These are phyloP conservation scores for Zelleria hepariella DNA, from an alignment of 2,888 invertebrate species.

Conservation along the genomic window DNA sequence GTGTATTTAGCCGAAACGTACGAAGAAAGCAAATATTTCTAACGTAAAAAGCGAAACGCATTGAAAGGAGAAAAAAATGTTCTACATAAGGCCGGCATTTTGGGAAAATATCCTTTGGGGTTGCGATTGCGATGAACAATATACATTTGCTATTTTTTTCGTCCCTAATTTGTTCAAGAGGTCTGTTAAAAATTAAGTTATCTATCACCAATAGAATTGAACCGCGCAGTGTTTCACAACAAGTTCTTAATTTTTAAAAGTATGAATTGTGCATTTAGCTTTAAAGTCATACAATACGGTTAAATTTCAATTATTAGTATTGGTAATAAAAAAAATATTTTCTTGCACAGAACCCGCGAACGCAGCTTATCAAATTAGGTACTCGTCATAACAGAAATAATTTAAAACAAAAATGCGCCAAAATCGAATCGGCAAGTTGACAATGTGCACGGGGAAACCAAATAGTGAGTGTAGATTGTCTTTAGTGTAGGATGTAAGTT, in stretches of 20 bases:
- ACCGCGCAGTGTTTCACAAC: too few species aligned
- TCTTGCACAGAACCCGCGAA: too few species aligned
- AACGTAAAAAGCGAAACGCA: background rate
- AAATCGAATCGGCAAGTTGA: constrained; percentile 35
- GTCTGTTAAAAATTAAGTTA: background rate
- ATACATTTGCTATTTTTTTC: background rate
- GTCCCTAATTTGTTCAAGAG: background rate
- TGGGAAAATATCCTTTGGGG: background rate
- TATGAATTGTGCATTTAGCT: too few species aligned
- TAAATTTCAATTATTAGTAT: too few species aligned
- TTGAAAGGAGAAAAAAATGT: background rate
- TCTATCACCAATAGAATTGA: too few species aligned
- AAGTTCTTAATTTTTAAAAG: too few species aligned
- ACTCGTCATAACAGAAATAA: background rate
- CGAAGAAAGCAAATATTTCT: too few species aligned
- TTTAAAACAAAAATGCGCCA: background rate
- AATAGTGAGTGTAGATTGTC: constrained; percentile 46
- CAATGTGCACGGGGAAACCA: constrained; percentile 38
- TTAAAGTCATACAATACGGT: too few species aligned
- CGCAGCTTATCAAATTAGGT: too few species aligned
- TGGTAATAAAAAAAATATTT: too few species aligned
- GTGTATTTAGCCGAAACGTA: too few species aligned
- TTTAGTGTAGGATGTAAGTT: constrained; percentile 40
- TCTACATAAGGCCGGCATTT: background rate
- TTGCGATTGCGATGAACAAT: background rate